Evolutionary conservation across 2,888 invertebrate species (phyloP).

Genomic region (Watsonalla binaria): DNA sequence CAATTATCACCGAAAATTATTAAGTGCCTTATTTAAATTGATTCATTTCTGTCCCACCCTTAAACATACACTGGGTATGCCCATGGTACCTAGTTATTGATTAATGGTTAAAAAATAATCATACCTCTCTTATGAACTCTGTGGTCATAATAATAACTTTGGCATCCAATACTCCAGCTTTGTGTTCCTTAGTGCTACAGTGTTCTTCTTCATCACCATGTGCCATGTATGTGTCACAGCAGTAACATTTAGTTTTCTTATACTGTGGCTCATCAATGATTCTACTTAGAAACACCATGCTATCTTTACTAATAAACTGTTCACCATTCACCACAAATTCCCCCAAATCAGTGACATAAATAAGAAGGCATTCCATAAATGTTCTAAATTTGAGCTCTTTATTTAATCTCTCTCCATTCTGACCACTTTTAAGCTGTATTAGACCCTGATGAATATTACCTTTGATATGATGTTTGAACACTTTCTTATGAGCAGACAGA

Average conservation of each 20-base stretch:
- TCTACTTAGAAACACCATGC: conserved; percentile 30
- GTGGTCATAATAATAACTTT: conserved; percentile 22
- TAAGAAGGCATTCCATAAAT: conserved; percentile 6
- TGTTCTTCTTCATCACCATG: conserved; percentile 29
- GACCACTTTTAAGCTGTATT: conserved; percentile 33
- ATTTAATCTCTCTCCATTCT: conserved; percentile 17
- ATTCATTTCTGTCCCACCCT: too few species aligned
- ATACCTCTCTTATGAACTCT: conserved; percentile 52
- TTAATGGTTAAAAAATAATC: neutral
- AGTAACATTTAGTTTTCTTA: conserved; percentile 38
- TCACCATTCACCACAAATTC: conserved; percentile 29
- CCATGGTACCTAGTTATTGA: too few species aligned
- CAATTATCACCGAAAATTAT: too few species aligned
- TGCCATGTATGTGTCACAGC: conserved; percentile 32
- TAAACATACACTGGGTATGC: too few species aligned
- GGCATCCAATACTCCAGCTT: conserved; percentile 25
- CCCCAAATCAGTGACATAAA: conserved; percentile 9
- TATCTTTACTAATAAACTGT: conserved; percentile 19
- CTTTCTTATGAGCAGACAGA: conserved; percentile 32
- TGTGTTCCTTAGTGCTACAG: conserved; percentile 32
- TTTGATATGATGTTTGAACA: conserved; percentile 37
- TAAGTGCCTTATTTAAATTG: too few species aligned
- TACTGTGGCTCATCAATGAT: conserved; percentile 22
- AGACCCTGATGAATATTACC: conserved; percentile 39
- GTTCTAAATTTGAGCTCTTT: conserved; percentile 5